Evolutionary conservation across 2,888 invertebrate genomes (phyloP).

Genomic region (Unio pictorum): DNA sequence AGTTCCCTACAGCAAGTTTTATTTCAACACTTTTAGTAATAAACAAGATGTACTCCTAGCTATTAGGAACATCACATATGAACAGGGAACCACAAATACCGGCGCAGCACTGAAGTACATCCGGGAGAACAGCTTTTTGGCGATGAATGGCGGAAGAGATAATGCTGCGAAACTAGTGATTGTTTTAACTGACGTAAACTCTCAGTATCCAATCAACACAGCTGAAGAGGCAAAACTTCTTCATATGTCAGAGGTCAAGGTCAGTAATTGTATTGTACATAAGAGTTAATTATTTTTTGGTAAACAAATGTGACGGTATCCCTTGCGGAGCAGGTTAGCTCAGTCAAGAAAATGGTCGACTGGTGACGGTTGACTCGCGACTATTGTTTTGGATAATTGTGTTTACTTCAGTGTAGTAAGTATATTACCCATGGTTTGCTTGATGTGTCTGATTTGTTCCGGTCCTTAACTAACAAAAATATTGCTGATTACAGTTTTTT

Average conservation of each 20-base stretch:
- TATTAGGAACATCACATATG: slow-evolving; percentile 21
- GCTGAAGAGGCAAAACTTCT: slow-evolving; percentile 24
- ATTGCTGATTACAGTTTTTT: too few relatives aligned
- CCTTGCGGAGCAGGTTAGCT: too few relatives aligned
- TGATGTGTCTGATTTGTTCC: too few relatives aligned
- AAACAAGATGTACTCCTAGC: slow-evolving; percentile 30
- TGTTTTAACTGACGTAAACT: slow-evolving; percentile 44
- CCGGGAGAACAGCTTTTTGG: slow-evolving; percentile 22
- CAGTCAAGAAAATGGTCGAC: too few relatives aligned
- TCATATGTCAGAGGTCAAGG: slow-evolving; percentile 33
- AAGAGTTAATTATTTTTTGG: too few relatives aligned
- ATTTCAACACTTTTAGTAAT: slow-evolving; percentile 31
- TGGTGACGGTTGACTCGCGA: too few relatives aligned
- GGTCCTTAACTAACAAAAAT: too few relatives aligned
- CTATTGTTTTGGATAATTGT: too few relatives aligned
- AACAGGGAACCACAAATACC: slow-evolving; percentile 37
- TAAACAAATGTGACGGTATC: too few relatives aligned
- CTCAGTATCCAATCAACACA: slow-evolving; percentile 24
- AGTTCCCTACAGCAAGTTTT: slow-evolving; percentile 35
- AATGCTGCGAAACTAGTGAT: slow-evolving; percentile 36
- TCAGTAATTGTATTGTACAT: not conserved
- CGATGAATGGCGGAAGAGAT: slow-evolving; percentile 34
- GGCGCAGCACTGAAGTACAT: slow-evolving; percentile 34
- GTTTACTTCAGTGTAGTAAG: too few relatives aligned
- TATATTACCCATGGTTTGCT: too few relatives aligned